A percentile compares a stretch with the other conserved stretches of the same genome.
Evolutionary conservation across 2,797 vertebrate genomes (phyloP).

Genomic region (Fistularia tabacaria): DNA sequence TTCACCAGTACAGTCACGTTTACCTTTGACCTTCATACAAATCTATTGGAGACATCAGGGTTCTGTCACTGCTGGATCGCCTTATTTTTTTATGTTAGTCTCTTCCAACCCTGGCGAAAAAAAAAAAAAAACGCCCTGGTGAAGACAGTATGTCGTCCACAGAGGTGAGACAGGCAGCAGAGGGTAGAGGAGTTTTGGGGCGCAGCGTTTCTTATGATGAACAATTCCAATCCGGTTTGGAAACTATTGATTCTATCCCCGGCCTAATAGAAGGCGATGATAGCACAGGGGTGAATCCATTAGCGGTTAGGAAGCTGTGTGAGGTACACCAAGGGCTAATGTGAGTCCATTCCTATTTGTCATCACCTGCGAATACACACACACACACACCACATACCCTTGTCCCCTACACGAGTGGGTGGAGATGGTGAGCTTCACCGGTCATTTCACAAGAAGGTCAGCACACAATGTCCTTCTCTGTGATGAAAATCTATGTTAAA

Average conservation of each 20-base stretch:
- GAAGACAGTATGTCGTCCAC: conserved; percentile 36
- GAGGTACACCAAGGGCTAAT: conserved; percentile 63
- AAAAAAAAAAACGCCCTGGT: not conserved
- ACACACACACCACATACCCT: conserved; percentile 18
- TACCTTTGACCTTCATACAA: no score
- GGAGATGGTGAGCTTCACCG: conserved; percentile 34
- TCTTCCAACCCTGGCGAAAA: no score
- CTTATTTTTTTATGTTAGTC: not conserved
- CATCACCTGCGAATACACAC: conserved; percentile 45
- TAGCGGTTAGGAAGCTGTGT: conserved; percentile 62
- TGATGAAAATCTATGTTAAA: conserved; percentile 38
- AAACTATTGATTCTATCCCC: conserved; percentile 74
- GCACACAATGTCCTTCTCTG: conserved; percentile 16
- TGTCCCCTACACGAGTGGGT: conserved; percentile 35
- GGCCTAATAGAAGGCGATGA: conserved; percentile 75
- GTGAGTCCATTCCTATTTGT: conserved; percentile 75
- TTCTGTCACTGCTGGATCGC: no score
- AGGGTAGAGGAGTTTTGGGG: conserved; percentile 39
- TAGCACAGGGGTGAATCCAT: conserved; percentile 75
- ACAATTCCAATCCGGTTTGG: conserved; percentile 72
- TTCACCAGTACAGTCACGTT: no score
- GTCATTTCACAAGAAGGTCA: conserved; percentile 50
- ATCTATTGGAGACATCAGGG: no score
- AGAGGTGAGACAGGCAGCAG: conserved; percentile 42
- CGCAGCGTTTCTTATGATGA: conserved; percentile 62